Evolutionary conservation across 2,888 invertebrate genomes (phyloP), one percentile per base, ranked within the genome.

Genomic region (Deilephila porcellus): DNA sequence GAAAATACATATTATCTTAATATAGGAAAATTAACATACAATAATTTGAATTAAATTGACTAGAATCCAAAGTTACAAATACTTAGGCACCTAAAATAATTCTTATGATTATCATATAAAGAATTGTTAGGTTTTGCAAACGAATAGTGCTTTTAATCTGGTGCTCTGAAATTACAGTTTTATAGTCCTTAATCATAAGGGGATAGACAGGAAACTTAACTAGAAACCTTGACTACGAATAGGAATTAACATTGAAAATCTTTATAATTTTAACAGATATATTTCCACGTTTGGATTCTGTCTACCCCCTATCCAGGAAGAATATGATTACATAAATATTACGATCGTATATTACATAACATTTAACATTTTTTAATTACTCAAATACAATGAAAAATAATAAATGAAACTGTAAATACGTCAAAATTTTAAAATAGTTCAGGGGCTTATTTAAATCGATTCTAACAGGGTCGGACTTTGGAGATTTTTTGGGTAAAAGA

Each of bases 21-120:
- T 32, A 20, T 72, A 72, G 64, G 29, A n/a, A 63, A 72, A 64
- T 64, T 64, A 56, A 64, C 62, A 75, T 74, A 80, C 79, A 81
- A 80, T 77, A 81, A 80, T 77, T 80, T 83, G 79, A 82, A 83
- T 83, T 77, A 90, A 91, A 91, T 92, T 93, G 93, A 93, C 92
- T 93, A 93, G 92, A 91, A 86, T 86, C 77, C 83, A 86, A 84
- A 76, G 79, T 83, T 84, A 82, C 67, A 85, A 83, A 86, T 89
- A 87, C 88, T 85, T 85, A 88, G 82, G 82, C 84, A 86, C 80
- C 86, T 88, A 85, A 83, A 81, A 80, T 77, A 80, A 81, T 77
- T 64, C 56, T 74, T 74, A 77, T 52, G n/a, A 60, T 73, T 32
- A 73, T 11, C 14, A 29, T n/a, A 59, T 32, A 72, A 4, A 53